Percentiles rank a stretch among this genome's conserved stretches.
These are phyloP conservation scores for Kradibia gibbosae DNA, from an alignment of 1,140 invertebrate genomes.

Conservation along the genomic window DNA sequence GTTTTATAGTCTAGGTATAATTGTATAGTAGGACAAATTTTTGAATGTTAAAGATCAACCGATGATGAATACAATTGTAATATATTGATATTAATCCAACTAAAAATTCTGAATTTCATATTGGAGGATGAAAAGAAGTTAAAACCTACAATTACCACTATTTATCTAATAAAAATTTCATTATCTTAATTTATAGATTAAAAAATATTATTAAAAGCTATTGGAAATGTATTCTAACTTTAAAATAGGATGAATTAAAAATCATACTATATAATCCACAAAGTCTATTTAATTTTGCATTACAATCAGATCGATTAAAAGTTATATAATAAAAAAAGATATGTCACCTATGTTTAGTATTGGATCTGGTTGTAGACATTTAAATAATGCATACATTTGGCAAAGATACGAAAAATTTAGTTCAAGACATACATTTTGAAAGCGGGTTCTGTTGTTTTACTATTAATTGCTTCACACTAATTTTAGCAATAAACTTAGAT, in stretches of 20 bases:
- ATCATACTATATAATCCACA: constrained; percentile 16
- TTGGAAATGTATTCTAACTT: constrained; percentile 9
- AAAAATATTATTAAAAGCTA: neutral
- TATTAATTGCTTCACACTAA: constrained; percentile 13
- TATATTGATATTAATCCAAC: constrained; percentile 36
- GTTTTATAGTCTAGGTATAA: constrained; percentile 37
- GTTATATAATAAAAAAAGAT: neutral
- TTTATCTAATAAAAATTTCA: constrained; percentile 10
- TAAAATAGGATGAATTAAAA: constrained; percentile 39
- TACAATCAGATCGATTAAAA: constrained; percentile 11
- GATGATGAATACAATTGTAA: no score
- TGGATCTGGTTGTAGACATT: neutral
- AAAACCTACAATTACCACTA: constrained; percentile 30
- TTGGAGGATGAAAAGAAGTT: constrained; percentile 31
- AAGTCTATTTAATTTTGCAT: constrained; percentile 35
- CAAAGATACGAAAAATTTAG: constrained; percentile 2
- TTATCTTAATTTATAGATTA: neutral
- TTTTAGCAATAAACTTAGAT: constrained; percentile 23
- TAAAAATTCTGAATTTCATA: constrained; percentile 37
- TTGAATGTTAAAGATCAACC: no score
- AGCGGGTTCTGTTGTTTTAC: constrained; percentile 25
- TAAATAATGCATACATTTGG: constrained; percentile 30
- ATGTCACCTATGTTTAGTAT: constrained; percentile 19
- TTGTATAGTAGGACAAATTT: constrained; percentile 31
- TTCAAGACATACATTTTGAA: neutral